Conservation (phyloP, 2,113 vertebrate species). For the Symphodus melops region DNA sequence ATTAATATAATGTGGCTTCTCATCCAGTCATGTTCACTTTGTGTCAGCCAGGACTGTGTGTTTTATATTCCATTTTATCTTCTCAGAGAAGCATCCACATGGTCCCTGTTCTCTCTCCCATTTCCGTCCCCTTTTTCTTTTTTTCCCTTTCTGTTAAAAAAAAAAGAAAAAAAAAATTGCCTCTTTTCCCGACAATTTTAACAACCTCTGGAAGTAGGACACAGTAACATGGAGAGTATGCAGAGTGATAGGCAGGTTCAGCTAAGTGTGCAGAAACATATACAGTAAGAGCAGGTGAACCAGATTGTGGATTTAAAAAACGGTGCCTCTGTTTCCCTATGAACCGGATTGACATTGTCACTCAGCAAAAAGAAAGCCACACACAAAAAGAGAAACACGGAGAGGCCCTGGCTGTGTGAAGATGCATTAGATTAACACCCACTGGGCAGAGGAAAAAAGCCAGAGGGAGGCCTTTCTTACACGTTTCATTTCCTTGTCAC, state of each 20-base stretch:
- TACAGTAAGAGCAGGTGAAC: constrained; percentile 14
- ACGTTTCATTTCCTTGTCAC: constrained; percentile 57
- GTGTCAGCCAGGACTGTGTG: constrained; percentile 73
- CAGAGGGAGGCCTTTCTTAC: constrained; percentile 39
- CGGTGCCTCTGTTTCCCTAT: constrained; percentile 9
- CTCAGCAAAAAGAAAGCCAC: constrained; percentile 29
- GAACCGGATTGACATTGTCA: constrained; percentile 44
- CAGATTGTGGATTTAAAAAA: constrained; percentile 40
- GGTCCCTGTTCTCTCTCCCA: constrained; percentile 37
- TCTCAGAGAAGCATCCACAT: constrained; percentile 55
- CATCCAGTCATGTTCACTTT: constrained; percentile 79
- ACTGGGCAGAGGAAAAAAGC: constrained; percentile 46
- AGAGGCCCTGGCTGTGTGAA: constrained; percentile 15
- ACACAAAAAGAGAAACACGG: constrained; percentile 13
- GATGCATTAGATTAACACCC: constrained; percentile 61
- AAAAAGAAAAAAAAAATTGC: constrained; percentile 29
- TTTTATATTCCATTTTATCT: constrained; percentile 84
- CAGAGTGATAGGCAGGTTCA: constrained; percentile 42
- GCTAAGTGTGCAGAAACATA: constrained; percentile 29
- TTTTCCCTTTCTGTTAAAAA: background rate
- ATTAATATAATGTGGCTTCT: constrained; percentile 83
- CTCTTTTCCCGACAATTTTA: constrained; percentile 44
- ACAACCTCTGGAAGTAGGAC: constrained; percentile 68
- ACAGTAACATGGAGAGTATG: constrained; percentile 31
- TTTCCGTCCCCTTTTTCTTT: constrained; percentile 24